Percentiles rank a stretch among this genome's conserved stretches.
Evolutionary conservation across 2,797 vertebrate genomes (phyloP).

Genomic region (Rhinogobio ventralis): DNA sequence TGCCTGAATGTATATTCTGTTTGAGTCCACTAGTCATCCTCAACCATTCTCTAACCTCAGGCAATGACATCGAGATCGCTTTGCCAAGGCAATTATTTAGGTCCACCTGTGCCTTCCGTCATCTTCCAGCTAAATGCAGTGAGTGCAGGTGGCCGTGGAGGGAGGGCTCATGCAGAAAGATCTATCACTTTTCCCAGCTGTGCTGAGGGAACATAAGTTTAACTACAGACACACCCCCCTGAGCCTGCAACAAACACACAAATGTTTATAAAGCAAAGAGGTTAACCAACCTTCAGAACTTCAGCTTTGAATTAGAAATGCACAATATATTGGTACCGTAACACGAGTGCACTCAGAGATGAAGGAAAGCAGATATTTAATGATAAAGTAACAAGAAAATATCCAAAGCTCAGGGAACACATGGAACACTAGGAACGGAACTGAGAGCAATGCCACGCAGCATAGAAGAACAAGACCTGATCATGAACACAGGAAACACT

Average conservation of each 20-base stretch:
- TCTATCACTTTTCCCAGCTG: constrained; percentile 12
- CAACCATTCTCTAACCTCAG: constrained; percentile 10
- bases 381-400: neutral
- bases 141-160: constrained; percentile 24
- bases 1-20: neutral
- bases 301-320: neutral
- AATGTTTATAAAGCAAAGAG: constrained; percentile 6
- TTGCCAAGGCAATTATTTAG: constrained; percentile 15
- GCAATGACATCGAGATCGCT: neutral
- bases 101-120: constrained; percentile 25
- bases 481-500: neutral
- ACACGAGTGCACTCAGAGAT: neutral
- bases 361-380: neutral
- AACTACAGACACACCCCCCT: neutral
- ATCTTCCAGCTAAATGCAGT: constrained; percentile 27
- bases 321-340: neutral
- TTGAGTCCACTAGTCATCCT: constrained; percentile 4
- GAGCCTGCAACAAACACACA: neutral
- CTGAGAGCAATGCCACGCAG: neutral
- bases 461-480: neutral
- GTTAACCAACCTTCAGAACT: constrained; percentile 2
- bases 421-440: neutral
- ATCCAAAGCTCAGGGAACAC: neutral
- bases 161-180: constrained; percentile 16
- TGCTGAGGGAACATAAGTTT: constrained; percentile 14